Conservation (phyloP, 1,140 invertebrate species). For the Brachionus rubens region DNA sequence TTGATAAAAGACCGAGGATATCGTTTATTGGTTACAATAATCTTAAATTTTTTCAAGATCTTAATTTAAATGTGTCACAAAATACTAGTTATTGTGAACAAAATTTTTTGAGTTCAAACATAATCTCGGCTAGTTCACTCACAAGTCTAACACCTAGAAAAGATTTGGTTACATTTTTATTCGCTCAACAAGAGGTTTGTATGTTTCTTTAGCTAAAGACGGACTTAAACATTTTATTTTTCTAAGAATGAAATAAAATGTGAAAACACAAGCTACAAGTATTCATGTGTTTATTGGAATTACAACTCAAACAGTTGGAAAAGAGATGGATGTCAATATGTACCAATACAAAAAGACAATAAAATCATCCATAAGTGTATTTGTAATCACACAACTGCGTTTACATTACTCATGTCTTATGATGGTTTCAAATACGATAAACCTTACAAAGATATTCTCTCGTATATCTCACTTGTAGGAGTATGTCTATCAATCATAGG, state of each 20-base stretch:
- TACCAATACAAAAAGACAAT: not conserved
- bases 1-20: too few species aligned
- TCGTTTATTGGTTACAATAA: too few species aligned
- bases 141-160: too few species aligned
- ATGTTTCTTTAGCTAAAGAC: too few species aligned
- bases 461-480: not conserved
- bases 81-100: too few species aligned
- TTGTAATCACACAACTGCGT: not conserved
- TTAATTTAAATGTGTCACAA: too few species aligned
- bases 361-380: not conserved
- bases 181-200: too few species aligned
- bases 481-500: not conserved
- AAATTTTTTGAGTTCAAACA: too few species aligned
- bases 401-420: not conserved
- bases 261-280: not conserved
- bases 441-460: not conserved
- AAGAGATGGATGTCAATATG: not conserved
- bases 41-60: too few species aligned
- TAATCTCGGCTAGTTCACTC: too few species aligned
- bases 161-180: too few species aligned
- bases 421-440: not conserved
- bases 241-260: not conserved
- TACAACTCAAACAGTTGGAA: not conserved
- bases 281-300: not conserved
- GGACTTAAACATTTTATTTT: too few species aligned